These are phyloP conservation scores for Cynopterus brachyotis DNA, from an alignment of 2,113 vertebrate genomes.

Conservation along the genomic window DNA sequence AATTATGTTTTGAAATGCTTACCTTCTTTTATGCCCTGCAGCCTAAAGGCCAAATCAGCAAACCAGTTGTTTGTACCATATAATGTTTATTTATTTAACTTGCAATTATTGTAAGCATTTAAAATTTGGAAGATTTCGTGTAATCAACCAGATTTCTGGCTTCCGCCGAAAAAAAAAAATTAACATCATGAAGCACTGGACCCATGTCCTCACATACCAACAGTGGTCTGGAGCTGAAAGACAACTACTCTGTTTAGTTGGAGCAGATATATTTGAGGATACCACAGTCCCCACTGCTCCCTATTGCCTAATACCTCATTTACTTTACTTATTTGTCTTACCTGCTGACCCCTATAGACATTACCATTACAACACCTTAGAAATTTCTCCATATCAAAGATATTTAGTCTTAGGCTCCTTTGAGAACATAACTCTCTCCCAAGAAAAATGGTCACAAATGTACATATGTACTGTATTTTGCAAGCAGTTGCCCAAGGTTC, in stretches of 20 bases:
- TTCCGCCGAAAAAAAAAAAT: neutral
- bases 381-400: neutral
- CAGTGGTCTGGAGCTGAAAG: neutral
- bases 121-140: constrained; percentile 34
- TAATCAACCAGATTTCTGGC: neutral
- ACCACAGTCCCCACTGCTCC: neutral
- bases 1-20: neutral
- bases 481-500: neutral
- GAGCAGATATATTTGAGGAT: neutral
- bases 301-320: neutral
- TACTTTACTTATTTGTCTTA: neutral
- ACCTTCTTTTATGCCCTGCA: neutral
- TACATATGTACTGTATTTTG: neutral
- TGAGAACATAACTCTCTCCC: neutral
- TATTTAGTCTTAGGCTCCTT: neutral
- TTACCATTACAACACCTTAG: neutral
- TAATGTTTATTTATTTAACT: neutral
- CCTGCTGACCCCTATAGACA: neutral
- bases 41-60: neutral
- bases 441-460: neutral
- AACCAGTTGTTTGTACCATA: neutral
- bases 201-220: neutral
- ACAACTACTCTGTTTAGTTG: neutral
- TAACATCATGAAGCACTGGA: neutral
- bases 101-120: neutral